Base-by-base conservation (phyloP, 2,797 vertebrate genomes). In the Florisuga fusca region DNA sequence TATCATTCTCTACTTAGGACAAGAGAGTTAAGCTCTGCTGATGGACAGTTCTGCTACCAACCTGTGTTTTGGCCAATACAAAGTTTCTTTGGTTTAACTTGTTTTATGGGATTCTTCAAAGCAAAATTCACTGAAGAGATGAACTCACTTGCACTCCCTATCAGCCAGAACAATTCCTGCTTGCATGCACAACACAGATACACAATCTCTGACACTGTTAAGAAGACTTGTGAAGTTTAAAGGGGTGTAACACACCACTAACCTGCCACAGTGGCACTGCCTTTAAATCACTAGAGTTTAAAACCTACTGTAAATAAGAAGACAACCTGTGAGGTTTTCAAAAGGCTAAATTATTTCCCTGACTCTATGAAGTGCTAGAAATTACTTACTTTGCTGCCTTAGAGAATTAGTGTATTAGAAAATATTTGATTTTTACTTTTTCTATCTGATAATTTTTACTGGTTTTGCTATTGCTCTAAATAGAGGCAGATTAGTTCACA, bases 241-340 rank as follows among this genome's bases (percentile, higher is more conserved):
- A 62, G 18, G 34, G 17, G 48, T 31, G 25, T n/a, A 58, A 34
- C 29, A 43, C 34, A 38, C 20, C 0, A 1, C 15, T 66, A 50
- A 51, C 6, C 31, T 51, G 25, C 17, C 58, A 25, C 12, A 31
- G 43, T 21, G 19, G 9, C 22, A 68, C 15, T 38, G 20, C 17
- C 38, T 81, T 72, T 66, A 78, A 15, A 62, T n/a, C 6, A 77
- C 14, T 48, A 61, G 17, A 71, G 12, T 84, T 87, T 54, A 78
- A 93, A 89, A 41, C 3, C 15, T 63, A 54, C 23, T 45, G 48
- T 12, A 90, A 87, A 46, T 25, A 85, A 79, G 33, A 87, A 18
- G 20, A 23, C 0, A 1, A 9, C 29, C 15, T 41, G 15, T 33
- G 45, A 59, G 1, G 1, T n/a, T 83, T 84, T n/a, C 43, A 12